Base-by-base conservation (phyloP, 2,113 vertebrate genomes). In the Pomatostomus ruficeps region DNA sequence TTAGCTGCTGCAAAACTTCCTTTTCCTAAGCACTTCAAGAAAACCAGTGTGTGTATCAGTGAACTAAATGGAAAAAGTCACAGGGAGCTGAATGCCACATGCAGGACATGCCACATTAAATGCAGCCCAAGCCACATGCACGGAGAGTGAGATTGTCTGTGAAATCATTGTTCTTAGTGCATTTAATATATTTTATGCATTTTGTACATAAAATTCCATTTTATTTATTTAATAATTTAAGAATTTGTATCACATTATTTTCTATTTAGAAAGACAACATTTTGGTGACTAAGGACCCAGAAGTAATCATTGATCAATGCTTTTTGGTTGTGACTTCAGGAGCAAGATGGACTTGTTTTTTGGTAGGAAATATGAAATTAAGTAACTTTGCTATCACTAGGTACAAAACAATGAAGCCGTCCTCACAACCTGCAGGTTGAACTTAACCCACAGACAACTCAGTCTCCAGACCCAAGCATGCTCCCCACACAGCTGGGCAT, bases 51-150 rank as follows among this genome's bases (percentile, higher is more conserved):
- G 48, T 29, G 22, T 48, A 73, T 40, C 76, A 59, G 42, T n/a
- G 59, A 83, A 62, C 38, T 88, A 59, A 70, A 81, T 85, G 78
- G 58, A 79, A 97, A 97, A 95, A 89, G 84, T 82, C 62, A 85
- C 89, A 82, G 71, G 54, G 77, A 95, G 26, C 62, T 79, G 61
- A 95, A 85, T 76, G 67, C 54, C 87, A 65, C 87, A 94, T 14
- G 49, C 17, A 88, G 81, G 85, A 95, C 66, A 65, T 5, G 33
- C 31, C 73, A 78, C 61, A 85, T 58, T 58, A 89, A 91, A 95
- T 76, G 63, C 54, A 79, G 49, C 7, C 70, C 0, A 0, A 78
- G 84, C 48, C 87, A 70, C 65, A 40, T 10, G 51, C 68, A 48
- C 1, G 0, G 33, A 74, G 66, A 73, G 38, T 9, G 25, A 77